Evolutionary conservation across 2,113 vertebrate genomes (phyloP).

Genomic region (Dicrurus megarhynchus): DNA sequence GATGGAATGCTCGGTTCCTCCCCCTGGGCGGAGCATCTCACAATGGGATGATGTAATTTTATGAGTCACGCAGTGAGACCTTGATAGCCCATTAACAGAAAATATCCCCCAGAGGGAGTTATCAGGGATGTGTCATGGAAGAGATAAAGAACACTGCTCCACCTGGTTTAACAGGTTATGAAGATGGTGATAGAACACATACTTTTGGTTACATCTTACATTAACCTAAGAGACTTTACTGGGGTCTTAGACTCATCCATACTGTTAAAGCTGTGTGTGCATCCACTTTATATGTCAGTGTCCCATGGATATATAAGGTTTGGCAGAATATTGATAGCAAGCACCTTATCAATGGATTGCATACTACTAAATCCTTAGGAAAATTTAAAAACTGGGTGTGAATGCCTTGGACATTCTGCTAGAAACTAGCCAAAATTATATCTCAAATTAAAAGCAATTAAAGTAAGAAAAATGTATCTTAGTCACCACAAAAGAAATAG

Average conservation of each 20-base stretch:
- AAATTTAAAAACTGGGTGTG: not conserved
- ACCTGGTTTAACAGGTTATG: not conserved
- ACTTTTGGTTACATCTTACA: not conserved
- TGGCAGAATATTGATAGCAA: not conserved
- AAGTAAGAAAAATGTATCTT: not conserved
- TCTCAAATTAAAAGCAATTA: not conserved
- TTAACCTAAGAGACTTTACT: not conserved
- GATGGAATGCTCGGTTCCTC: not conserved
- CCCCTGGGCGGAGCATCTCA: not conserved
- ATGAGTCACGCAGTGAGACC: not conserved
- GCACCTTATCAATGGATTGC: not conserved
- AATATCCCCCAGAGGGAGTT: not conserved
- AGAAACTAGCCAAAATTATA: not conserved
- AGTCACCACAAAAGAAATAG: not conserved
- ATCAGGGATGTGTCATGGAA: not conserved
- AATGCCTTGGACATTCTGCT: not conserved
- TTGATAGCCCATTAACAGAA: not conserved
- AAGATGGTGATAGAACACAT: not conserved
- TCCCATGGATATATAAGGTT: fast-evolving
- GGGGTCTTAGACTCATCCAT: not conserved
- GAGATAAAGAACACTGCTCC: not conserved
- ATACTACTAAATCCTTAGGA: not conserved
- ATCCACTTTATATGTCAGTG: not conserved
- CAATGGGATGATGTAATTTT: not conserved
- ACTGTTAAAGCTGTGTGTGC: fast-evolving